Percentiles rank a stretch among this genome's conserved stretches.
phyloP scores from a whole-genome alignment of 2,888 invertebrate species.

The Spatulosminthurus flaviceps region DNA sequence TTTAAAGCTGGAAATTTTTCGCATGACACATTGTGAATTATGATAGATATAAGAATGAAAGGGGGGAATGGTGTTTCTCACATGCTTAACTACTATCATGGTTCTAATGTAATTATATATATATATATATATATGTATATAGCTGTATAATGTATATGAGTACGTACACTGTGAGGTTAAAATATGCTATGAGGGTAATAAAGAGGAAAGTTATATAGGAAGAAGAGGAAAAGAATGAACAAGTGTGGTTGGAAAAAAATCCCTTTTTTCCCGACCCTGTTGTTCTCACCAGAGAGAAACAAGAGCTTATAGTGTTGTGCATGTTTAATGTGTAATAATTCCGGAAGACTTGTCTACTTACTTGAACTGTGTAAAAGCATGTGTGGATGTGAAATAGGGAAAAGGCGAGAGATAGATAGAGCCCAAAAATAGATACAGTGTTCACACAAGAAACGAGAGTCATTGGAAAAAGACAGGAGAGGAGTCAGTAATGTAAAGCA shows the following conservation, averaged over 20 bases:
- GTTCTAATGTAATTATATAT: no score
- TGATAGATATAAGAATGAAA: conserved; percentile 9
- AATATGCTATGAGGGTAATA: no score
- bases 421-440: conserved; percentile 40
- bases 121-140: no score
- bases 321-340: conserved; percentile 31
- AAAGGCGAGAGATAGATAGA: conserved; percentile 33
- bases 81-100: no score
- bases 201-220: no score
- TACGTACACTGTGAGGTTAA: no score
- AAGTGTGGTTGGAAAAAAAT: conserved; percentile 18
- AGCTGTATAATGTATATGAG: no score
- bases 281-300: conserved; percentile 27
- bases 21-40: conserved; percentile 28
- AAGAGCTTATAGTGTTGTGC: conserved; percentile 25
- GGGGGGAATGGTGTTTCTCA: neutral
- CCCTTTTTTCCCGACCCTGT: neutral
- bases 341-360: conserved; percentile 40
- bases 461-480: conserved; percentile 25
- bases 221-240: conserved; percentile 4
- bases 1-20: conserved; percentile 5
- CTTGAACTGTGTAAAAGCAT: conserved; percentile 26
- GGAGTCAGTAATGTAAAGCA: conserved; percentile 37
- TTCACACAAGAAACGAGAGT: conserved; percentile 27
- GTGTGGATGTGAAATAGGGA: conserved; percentile 15